Conservation (phyloP, 2,113 vertebrate genomes). For the Cairina moschata region DNA sequence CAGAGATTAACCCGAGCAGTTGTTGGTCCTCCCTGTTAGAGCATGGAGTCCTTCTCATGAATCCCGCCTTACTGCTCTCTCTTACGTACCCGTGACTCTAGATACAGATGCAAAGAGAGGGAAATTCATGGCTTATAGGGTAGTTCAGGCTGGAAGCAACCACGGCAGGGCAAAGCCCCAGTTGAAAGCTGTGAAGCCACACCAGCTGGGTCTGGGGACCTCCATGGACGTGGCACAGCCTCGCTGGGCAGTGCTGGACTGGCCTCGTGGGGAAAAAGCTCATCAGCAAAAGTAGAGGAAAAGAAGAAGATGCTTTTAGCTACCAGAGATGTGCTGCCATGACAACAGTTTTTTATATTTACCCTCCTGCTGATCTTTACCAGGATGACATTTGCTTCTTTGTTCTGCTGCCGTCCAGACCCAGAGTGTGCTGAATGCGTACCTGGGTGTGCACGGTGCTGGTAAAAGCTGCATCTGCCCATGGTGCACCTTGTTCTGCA, state of each 20-base stretch:
- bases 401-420: background rate
- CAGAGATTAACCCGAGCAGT: background rate
- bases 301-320: background rate
- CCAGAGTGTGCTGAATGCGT: background rate
- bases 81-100: rapidly evolving
- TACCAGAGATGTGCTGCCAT: background rate
- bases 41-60: background rate
- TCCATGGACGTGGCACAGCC: background rate
- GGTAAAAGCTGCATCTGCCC: background rate
- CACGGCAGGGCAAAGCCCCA: background rate
- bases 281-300: background rate
- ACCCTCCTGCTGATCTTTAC: background rate
- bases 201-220: too few species aligned
- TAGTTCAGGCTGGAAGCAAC: background rate
- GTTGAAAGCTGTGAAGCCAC: background rate
- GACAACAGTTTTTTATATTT: background rate
- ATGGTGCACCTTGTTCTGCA: rapidly evolving
- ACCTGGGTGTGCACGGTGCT: background rate
- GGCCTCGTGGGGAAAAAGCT: background rate
- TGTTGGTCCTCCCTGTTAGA: background rate
- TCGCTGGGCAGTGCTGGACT: background rate
- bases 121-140: background rate
- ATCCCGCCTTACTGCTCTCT: background rate
- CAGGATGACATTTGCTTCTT: background rate
- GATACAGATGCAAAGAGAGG: background rate